Conservation (phyloP, 2,797 vertebrate species). For the Luscinia luscinia region DNA sequence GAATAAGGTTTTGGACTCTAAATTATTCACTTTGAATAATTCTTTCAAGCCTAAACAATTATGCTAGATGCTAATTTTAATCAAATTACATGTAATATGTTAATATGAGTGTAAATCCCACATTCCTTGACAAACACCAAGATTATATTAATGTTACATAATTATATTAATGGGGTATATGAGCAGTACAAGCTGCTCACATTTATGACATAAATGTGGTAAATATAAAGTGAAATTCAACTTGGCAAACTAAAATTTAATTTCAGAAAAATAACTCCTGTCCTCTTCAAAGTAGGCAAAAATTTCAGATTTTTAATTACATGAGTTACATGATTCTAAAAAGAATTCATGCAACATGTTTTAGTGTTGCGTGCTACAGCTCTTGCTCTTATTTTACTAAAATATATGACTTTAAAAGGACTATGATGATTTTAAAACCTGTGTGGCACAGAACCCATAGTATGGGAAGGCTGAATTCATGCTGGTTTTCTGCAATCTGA, state of each 20-base stretch:
- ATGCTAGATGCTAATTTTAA: background rate
- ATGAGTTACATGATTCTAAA: background rate
- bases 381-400: background rate
- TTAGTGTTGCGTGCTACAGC: background rate
- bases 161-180: background rate
- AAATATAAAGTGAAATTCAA: background rate
- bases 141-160: background rate
- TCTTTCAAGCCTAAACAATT: conserved; percentile 14
- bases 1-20: background rate
- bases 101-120: background rate
- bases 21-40: background rate
- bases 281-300: background rate
- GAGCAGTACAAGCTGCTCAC: background rate
- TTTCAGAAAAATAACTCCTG: background rate
- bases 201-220: background rate
- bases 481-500: background rate
- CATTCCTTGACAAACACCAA: background rate
- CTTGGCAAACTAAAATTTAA: background rate
- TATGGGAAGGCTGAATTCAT: background rate
- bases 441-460: background rate
- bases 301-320: background rate
- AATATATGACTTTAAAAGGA: background rate
- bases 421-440: background rate
- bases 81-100: background rate
- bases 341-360: background rate